These are phyloP conservation scores for Carduelis carduelis DNA, from an alignment of 2,797 vertebrate genomes.

Conservation along the genomic window DNA sequence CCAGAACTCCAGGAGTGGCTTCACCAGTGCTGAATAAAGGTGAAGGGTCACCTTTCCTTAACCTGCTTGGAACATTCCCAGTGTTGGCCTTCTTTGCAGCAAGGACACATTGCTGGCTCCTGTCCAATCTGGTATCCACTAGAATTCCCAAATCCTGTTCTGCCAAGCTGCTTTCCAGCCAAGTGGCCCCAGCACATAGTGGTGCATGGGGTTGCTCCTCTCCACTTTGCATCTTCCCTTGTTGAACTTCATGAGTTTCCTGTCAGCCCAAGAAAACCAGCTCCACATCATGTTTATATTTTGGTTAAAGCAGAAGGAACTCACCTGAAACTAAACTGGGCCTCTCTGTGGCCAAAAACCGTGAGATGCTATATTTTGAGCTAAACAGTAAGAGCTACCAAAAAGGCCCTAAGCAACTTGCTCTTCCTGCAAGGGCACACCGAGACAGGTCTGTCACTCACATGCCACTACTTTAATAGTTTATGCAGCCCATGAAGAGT, in stretches of 20 bases:
- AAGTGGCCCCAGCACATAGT: neutral
- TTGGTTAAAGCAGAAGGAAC: neutral
- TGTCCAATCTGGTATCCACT: neutral
- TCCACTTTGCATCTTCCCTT: neutral
- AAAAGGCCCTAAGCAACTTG: neutral
- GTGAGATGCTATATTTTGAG: neutral
- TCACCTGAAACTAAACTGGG: neutral
- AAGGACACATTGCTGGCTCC: neutral
- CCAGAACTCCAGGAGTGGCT: neutral
- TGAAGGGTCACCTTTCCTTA: neutral
- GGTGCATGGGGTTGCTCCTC: neutral
- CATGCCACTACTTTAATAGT: neutral
- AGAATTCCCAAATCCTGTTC: neutral
- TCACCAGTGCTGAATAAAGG: neutral
- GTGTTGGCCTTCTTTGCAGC: neutral
- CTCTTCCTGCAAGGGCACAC: neutral
- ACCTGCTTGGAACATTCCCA: neutral
- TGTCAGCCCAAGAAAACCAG: neutral
- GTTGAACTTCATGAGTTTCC: neutral
- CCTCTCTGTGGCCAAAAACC: neutral
- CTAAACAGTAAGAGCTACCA: neutral
- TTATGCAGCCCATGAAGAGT: neutral
- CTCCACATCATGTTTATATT: neutral
- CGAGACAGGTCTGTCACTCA: neutral
- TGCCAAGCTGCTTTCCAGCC: neutral